Base-by-base conservation (phyloP, 2,113 vertebrate species). In the Istiophorus platypterus region DNA sequence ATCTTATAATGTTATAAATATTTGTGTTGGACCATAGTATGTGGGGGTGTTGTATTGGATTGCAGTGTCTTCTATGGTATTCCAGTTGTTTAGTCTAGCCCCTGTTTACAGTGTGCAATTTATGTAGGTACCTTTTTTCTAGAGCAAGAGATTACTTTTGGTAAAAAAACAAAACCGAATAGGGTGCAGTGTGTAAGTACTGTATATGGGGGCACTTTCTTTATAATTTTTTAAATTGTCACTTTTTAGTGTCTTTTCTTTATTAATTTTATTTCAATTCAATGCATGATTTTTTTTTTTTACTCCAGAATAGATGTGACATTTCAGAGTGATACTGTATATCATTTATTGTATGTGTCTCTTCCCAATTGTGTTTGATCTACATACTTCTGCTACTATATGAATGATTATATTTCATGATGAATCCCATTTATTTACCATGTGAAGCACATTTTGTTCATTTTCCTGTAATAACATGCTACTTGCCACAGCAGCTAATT, bases 401-500 rank as follows among this genome's bases (percentile, higher is more conserved):
- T 75, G 52, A 42, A 78, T 24, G 45, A 81, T 34, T 15, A 57
- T 26, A n/a, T 70, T 51, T 54, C n/a, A 59, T 17, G 14, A 74
- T 26, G 58, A 73, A 81, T 74, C 49, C 51, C 42, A 5, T 45
- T 65, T 27, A 69, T 73, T 69, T 64, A 49, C 15, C 1, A 2
- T 12, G 59, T 63, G 41, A 71, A 79, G 31, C 59, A 45, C 34
- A 8, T 51, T 31, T 65, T 77, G n/a, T 34, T 61, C 54, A 39
- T 58, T 34, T 24, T 2, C 3, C 3, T 4, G 24, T 76, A 47
- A 76, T 49, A 56, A 62, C 41, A 49, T 7, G 26, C n/a, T 51
- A 3, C 37, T 80, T 56, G 15, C 22, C 49, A 1, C 34, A 57
- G 74, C 41, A 75, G 37, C 69, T 64, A 24, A 65, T 83, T 84